phyloP scores from a whole-genome alignment of 2,888 invertebrate genomes.

The Epistrophe eligans region DNA sequence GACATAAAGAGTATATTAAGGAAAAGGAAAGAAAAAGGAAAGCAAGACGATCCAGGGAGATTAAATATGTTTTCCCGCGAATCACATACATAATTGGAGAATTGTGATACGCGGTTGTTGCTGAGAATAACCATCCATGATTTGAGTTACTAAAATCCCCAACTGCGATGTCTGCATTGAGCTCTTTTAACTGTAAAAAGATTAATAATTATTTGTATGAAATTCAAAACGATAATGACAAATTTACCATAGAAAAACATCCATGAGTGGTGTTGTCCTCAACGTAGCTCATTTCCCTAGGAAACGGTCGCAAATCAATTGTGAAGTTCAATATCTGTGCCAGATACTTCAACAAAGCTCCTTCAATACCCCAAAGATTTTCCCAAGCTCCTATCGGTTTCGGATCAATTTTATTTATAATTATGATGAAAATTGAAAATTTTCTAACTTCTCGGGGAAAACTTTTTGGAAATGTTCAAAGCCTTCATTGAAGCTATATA shows the following conservation, averaged over 20 bases:
- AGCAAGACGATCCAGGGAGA: constrained; percentile 76
- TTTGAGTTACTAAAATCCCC: constrained; percentile 79
- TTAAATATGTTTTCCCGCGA: constrained; percentile 70
- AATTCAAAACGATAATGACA: background rate
- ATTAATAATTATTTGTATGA: no score
- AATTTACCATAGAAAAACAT: constrained; percentile 78
- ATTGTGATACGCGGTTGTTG: constrained; percentile 78
- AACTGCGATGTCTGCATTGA: constrained; percentile 78
- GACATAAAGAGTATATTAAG: background rate
- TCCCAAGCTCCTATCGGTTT: constrained; percentile 63
- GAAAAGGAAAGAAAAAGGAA: constrained; percentile 26
- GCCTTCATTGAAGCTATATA: constrained; percentile 42
- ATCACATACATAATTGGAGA: constrained; percentile 77
- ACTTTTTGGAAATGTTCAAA: constrained; percentile 61
- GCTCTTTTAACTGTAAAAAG: constrained; percentile 75
- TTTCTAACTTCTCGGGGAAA: constrained; percentile 77
- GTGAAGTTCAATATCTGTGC: constrained; percentile 70
- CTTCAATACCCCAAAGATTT: constrained; percentile 80
- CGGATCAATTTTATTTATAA: constrained; percentile 75
- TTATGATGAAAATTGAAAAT: constrained; percentile 78
- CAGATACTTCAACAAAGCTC: constrained; percentile 78
- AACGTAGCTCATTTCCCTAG: constrained; percentile 69
- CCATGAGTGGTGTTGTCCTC: constrained; percentile 75
- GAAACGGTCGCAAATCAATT: constrained; percentile 53
- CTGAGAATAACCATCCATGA: constrained; percentile 75